Percentiles rank a stretch among this genome's conserved stretches.
These are phyloP conservation scores for Pocillopora meandrina DNA, from an alignment of 92 coral and sea anemone species.

Conservation along the genomic window DNA sequence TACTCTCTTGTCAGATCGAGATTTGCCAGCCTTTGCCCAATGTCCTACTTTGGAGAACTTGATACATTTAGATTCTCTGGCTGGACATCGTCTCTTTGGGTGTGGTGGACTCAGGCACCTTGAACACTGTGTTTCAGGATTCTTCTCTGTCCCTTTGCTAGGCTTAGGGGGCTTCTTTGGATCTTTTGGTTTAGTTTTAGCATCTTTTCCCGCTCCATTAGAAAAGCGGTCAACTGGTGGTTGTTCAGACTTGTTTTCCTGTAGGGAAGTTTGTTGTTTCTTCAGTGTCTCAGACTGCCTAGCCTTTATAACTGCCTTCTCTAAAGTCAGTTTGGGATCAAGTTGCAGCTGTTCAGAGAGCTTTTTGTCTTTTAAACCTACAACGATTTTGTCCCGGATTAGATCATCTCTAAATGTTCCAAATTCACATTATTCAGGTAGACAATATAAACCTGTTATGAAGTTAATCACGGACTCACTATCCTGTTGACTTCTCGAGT, in stretches of 20 bases:
- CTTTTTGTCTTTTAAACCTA: slow-evolving; percentile 26
- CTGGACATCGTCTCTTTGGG: too few relatives aligned
- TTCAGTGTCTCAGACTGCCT: slow-evolving; percentile 15
- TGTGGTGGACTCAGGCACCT: too few relatives aligned
- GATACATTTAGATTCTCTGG: too few relatives aligned
- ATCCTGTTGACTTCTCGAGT: not conserved
- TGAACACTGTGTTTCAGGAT: too few relatives aligned
- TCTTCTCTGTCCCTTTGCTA: too few relatives aligned
- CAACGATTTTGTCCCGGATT: slow-evolving; percentile 25
- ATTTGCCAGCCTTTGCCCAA: not conserved
- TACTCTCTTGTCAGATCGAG: not conserved
- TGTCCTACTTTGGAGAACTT: not conserved
- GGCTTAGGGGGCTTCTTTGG: too few relatives aligned
- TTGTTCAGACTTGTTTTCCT: too few relatives aligned
- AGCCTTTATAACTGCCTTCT: slow-evolving; percentile 32
- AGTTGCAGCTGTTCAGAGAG: slow-evolving; percentile 46
- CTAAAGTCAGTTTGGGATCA: slow-evolving; percentile 34
- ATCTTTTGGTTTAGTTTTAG: too few relatives aligned
- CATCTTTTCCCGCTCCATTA: too few relatives aligned
- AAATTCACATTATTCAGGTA: not conserved
- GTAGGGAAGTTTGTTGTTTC: slow-evolving; percentile 15
- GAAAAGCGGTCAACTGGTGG: too few relatives aligned
- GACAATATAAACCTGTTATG: slow-evolving; percentile 21
- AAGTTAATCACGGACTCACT: not conserved
- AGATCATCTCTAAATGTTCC: slow-evolving; percentile 32